Base-by-base conservation (phyloP, 2,113 vertebrate genomes). In the Mustela lutreola region DNA sequence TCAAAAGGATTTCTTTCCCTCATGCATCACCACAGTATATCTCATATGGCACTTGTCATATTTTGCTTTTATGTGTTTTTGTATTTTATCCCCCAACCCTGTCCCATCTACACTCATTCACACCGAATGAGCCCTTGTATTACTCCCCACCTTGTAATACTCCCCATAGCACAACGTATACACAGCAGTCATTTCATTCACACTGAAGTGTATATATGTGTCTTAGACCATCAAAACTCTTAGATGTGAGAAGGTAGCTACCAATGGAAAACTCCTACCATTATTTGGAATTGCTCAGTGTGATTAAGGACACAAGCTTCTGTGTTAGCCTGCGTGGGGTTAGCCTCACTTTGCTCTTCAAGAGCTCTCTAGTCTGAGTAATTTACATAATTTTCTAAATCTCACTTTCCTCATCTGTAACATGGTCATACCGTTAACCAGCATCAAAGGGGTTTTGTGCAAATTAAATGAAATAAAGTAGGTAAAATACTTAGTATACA, bases 61-160 rank as follows among this genome's bases (percentile, higher is more conserved):
- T 62, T 83, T 93, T 96, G 28, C n/a, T 91, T 93, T 84, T 56
- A 36, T 28, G 2, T 85, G 28, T 92, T 60, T 92, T 65, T 95
- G 45, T 85, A 12, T 58, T 36, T 94, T 89, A 39, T 48, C 8
- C 7, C 7, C 11, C 8, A 26, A 10, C 6, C 5, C 53, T 56
- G 53, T 56, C 53, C 53, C 53, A 56, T 56, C 53, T 56, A 56
- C 53, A 56, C 53, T 56, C 16, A 6, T 56, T 56, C 53, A 18
- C 53, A 56, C 53, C 18, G 12, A 91, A 76, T 89, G 53, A 53
- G 33, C 22, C 21, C 45, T 94, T 81, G 18, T 45, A 84, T 92
- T 58, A 91, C 26, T 87, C 80, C 19, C n/a, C 36, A 83, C 21
- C 45, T 96, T 86, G 18, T 45, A 83, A 86, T 82, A 91, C 26